phyloP scores from a whole-genome alignment of 37 sponge, comb jelly and placozoan species.

The Amphimedon queenslandica region DNA sequence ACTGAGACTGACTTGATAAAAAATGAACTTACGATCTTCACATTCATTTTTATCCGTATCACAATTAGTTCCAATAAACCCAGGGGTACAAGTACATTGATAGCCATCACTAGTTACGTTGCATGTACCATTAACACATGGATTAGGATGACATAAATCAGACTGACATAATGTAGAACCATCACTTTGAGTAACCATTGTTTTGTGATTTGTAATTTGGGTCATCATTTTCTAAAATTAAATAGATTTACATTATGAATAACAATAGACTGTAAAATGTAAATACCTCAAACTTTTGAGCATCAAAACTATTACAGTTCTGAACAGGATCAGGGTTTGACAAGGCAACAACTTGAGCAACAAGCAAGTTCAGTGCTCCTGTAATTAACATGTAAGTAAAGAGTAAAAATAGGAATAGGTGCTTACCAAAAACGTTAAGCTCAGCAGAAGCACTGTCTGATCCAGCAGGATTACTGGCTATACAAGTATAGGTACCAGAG shows the following conservation, averaged over 20 bases:
- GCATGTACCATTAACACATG: conserved; percentile 67
- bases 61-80: conserved; percentile 23
- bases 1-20: background rate
- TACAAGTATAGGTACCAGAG: conserved; percentile 52
- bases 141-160: conserved; percentile 58
- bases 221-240: conserved; percentile 23
- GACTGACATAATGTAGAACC: conserved; percentile 35
- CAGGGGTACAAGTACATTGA: conserved; percentile 41
- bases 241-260: background rate
- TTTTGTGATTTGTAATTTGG: conserved; percentile 26
- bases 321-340: conserved; percentile 11
- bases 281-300: conserved; percentile 3
- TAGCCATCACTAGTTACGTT: conserved; percentile 47
- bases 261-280: background rate
- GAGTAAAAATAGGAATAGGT: too few species aligned
- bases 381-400: too few species aligned
- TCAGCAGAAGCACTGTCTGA: background rate
- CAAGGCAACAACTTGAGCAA: too few species aligned
- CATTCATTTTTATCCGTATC: background rate
- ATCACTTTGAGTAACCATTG: conserved; percentile 2
- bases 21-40: background rate
- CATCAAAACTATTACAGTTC: conserved; percentile 1
- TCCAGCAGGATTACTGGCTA: conserved; percentile 43
- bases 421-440: conserved; percentile 57
- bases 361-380: too few species aligned